These are phyloP conservation scores for Epizoanthus illoricatus DNA, from an alignment of 92 coral and sea anemone genomes.

Conservation along the genomic window DNA sequence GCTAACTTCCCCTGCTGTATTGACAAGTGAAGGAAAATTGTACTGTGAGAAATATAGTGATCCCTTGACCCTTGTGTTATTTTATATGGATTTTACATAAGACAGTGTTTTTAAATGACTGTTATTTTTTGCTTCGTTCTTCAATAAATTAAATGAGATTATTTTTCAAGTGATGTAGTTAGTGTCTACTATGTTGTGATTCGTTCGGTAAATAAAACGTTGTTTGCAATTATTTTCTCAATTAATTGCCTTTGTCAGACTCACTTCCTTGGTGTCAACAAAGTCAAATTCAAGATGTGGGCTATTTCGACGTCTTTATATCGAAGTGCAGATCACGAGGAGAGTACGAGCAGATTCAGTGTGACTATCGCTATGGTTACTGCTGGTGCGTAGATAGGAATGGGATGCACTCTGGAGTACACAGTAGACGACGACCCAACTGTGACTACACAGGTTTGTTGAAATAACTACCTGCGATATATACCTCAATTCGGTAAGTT, in stretches of 20 bases:
- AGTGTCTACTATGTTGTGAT: no score
- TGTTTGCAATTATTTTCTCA: neutral
- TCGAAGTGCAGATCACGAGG: slow-evolving; percentile 53
- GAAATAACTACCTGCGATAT: no score
- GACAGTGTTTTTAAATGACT: no score
- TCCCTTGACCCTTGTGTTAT: no score
- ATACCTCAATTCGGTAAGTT: neutral
- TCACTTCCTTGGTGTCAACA: slow-evolving; percentile 24
- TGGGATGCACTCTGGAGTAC: slow-evolving; percentile 71
- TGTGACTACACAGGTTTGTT: slow-evolving; percentile 59
- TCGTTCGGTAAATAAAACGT: neutral
- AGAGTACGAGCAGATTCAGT: slow-evolving; percentile 59
- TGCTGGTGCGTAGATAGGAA: slow-evolving; percentile 85
- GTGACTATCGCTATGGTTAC: slow-evolving; percentile 81
- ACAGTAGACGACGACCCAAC: slow-evolving; percentile 59
- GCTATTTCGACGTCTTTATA: slow-evolving; percentile 57
- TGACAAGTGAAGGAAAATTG: no score
- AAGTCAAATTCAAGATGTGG: slow-evolving; percentile 52
- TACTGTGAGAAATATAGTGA: no score
- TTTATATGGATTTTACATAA: no score
- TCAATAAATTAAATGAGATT: no score
- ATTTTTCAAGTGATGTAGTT: no score
- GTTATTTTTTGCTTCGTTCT: no score
- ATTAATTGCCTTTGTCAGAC: neutral
- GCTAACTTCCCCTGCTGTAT: no score